Percentiles rank a stretch among this genome's conserved stretches.
Conservation (phyloP, 2,113 vertebrate genomes). For the Pachycephala philippinensis region DNA sequence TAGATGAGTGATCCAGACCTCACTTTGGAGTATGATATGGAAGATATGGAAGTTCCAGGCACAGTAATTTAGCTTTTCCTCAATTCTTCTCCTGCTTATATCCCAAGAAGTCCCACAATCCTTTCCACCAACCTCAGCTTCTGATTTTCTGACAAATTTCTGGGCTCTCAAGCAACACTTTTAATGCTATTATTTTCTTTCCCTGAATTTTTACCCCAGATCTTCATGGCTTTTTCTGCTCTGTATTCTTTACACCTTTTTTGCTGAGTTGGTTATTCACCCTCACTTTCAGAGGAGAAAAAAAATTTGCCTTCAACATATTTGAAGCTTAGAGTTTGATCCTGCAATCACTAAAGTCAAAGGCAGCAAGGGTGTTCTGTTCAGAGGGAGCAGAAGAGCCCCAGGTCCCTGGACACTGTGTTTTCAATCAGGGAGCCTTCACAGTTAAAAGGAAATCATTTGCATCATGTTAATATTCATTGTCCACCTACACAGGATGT, state of each 20-base stretch:
- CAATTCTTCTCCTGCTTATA: background rate
- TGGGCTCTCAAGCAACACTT: background rate
- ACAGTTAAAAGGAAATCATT: background rate
- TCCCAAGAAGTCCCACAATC: background rate
- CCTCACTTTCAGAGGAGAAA: background rate
- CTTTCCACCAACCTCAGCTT: background rate
- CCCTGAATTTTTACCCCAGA: background rate
- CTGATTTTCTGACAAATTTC: background rate
- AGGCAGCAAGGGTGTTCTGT: background rate
- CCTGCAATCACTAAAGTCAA: background rate
- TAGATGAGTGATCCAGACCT: background rate
- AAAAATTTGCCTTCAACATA: background rate
- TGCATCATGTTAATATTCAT: slow-evolving; percentile 6
- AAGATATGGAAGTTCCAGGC: background rate
- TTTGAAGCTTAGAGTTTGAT: background rate
- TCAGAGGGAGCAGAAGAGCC: background rate
- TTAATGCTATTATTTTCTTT: background rate
- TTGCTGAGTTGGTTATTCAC: background rate
- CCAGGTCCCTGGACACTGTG: background rate
- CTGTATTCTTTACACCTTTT: background rate
- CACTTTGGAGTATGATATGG: background rate
- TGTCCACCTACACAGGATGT: slow-evolving; percentile 41
- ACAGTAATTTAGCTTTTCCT: background rate
- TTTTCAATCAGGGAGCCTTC: slow-evolving; percentile 7
- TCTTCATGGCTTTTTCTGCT: background rate